Conservation (phyloP, 2,888 invertebrate species). For the Drosophila paracracens region DNA sequence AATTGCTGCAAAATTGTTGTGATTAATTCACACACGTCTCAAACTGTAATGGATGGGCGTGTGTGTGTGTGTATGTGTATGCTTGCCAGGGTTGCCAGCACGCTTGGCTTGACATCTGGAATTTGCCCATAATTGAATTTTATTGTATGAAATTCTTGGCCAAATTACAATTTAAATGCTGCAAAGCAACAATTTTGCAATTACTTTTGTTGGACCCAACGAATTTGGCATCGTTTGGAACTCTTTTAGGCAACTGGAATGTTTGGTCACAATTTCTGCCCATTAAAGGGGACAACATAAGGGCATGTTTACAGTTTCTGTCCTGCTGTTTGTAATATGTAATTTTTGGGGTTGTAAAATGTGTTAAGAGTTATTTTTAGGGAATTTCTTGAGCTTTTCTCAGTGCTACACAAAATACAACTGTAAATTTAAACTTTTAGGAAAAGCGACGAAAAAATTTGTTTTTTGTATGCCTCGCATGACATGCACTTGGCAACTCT, state of each 20-base stretch:
- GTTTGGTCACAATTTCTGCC: slow-evolving; percentile 21
- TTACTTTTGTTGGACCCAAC: slow-evolving; percentile 50
- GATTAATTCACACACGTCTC: slow-evolving; percentile 41
- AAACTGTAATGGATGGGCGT: not conserved
- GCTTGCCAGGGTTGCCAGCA: slow-evolving; percentile 23
- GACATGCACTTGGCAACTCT: slow-evolving; percentile 52
- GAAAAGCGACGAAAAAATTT: not conserved
- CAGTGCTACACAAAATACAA: not conserved
- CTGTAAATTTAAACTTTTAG: not conserved
- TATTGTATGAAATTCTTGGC: slow-evolving; percentile 62
- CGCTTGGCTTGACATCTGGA: slow-evolving; percentile 5
- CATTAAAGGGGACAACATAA: slow-evolving; percentile 7
- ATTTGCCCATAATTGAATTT: slow-evolving; percentile 62
- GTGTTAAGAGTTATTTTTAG: not conserved
- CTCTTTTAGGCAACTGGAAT: slow-evolving; percentile 24
- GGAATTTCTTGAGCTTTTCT: not conserved
- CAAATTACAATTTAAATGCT: slow-evolving; percentile 59
- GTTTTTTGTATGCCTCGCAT: slow-evolving; percentile 14
- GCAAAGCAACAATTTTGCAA: slow-evolving; percentile 55
- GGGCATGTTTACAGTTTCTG: not conserved
- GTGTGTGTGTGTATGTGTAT: not conserved
- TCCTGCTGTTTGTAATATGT: not conserved
- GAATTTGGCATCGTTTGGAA: slow-evolving; percentile 25
- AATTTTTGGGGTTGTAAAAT: not conserved
- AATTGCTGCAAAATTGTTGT: slow-evolving; percentile 48